Conservation (phyloP, 2,888 invertebrate genomes). For the Acleris literana region DNA sequence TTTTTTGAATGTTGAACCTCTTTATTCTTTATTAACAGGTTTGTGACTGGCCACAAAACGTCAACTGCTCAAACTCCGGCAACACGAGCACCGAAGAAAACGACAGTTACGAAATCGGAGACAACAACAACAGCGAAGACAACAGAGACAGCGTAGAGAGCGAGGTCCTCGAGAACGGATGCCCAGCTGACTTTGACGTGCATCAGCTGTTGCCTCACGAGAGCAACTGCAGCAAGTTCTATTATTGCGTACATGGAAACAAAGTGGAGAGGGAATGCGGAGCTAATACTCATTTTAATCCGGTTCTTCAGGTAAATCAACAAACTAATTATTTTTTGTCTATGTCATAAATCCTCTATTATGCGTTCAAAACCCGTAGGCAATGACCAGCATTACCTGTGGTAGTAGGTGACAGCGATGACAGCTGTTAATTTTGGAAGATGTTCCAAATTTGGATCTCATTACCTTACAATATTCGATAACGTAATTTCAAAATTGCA, state of each 20-base stretch:
- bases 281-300: slow-evolving; percentile 25
- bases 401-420: too few species aligned
- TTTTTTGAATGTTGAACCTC: too few species aligned
- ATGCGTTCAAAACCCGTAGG: too few species aligned
- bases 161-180: slow-evolving; percentile 24
- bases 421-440: too few species aligned
- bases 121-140: neutral
- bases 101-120: neutral
- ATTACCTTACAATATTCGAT: too few species aligned
- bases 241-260: slow-evolving; percentile 30
- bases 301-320: slow-evolving; percentile 9
- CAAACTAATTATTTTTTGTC: too few species aligned
- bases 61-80: slow-evolving; percentile 38
- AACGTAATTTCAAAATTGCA: too few species aligned
- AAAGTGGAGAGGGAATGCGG: slow-evolving; percentile 23
- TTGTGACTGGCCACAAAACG: slow-evolving; percentile 43
- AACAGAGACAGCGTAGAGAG: neutral
- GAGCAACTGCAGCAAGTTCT: slow-evolving; percentile 30
- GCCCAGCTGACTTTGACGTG: slow-evolving; percentile 30
- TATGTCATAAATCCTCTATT: too few species aligned
- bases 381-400: too few species aligned
- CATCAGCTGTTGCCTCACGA: slow-evolving; percentile 39
- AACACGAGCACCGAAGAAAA: slow-evolving; percentile 9
- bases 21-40: slow-evolving; percentile 11
- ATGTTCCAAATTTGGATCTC: too few species aligned